phyloP scores from a whole-genome alignment of 1,140 invertebrate genomes.

The Zophobas atratus region DNA sequence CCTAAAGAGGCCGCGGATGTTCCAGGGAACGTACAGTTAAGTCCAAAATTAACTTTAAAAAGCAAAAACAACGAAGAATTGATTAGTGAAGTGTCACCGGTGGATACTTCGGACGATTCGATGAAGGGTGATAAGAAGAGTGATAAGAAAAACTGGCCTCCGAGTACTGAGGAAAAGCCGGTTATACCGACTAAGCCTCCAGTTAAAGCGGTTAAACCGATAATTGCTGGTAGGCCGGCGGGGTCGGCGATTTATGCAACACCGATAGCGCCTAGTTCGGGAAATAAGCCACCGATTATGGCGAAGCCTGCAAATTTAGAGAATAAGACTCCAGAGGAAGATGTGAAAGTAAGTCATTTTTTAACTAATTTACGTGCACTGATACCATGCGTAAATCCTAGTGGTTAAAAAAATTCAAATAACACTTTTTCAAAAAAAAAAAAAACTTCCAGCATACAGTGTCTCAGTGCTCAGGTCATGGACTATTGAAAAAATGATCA shows the following conservation, averaged over 20 bases:
- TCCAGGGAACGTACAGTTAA: constrained; percentile 69
- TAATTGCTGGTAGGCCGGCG: constrained; percentile 63
- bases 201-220: constrained; percentile 72
- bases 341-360: constrained; percentile 67
- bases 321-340: constrained; percentile 67
- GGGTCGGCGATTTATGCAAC: constrained; percentile 77
- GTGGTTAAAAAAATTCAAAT: too few species aligned
- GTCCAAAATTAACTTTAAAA: constrained; percentile 75
- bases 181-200: constrained; percentile 79
- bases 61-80: constrained; percentile 65
- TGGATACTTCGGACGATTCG: constrained; percentile 63
- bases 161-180: constrained; percentile 77
- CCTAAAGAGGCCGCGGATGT: constrained; percentile 73
- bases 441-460: too few species aligned
- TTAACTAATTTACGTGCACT: too few species aligned
- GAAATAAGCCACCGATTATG: constrained; percentile 71
- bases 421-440: too few species aligned
- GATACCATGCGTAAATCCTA: too few species aligned
- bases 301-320: constrained; percentile 74
- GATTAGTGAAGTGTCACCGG: constrained; percentile 59
- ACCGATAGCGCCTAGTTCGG: constrained; percentile 68
- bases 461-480: too few species aligned
- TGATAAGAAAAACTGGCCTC: constrained; percentile 73
- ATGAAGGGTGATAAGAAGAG: constrained; percentile 68
- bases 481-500: too few species aligned